These are phyloP conservation scores for Stercorarius parasiticus DNA, from an alignment of 2,113 vertebrate species.

Conservation along the genomic window DNA sequence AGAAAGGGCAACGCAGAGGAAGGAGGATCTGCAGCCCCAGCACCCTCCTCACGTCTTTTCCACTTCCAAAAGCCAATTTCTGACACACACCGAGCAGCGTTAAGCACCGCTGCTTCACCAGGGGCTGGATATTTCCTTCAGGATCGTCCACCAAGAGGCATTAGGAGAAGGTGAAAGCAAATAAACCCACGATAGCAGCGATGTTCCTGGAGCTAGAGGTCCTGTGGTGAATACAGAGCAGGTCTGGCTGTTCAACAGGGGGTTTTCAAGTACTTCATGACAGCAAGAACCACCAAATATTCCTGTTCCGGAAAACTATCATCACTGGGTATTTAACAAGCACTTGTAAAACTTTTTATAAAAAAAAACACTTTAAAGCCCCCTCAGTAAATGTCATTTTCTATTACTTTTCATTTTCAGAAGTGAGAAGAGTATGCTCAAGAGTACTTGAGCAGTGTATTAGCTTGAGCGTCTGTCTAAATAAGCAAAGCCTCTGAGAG, in stretches of 20 bases:
- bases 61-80: background rate
- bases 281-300: background rate
- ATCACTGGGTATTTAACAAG: background rate
- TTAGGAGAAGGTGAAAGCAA: background rate
- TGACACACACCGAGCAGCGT: rapidly evolving
- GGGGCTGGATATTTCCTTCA: background rate
- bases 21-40: background rate
- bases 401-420: background rate
- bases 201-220: background rate
- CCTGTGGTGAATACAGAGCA: background rate
- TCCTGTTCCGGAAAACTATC: background rate
- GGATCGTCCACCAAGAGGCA: background rate
- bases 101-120: background rate
- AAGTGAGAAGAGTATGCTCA: background rate
- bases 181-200: background rate
- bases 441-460: background rate
- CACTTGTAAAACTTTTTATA: background rate
- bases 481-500: background rate
- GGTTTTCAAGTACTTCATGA: background rate
- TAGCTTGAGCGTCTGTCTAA: background rate
- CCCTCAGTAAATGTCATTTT: background rate
- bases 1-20: background rate
- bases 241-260: background rate
- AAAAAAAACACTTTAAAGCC: background rate
- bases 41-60: background rate